Conservation (phyloP, 2,888 invertebrate species). For the Zaprionus lineosus region DNA sequence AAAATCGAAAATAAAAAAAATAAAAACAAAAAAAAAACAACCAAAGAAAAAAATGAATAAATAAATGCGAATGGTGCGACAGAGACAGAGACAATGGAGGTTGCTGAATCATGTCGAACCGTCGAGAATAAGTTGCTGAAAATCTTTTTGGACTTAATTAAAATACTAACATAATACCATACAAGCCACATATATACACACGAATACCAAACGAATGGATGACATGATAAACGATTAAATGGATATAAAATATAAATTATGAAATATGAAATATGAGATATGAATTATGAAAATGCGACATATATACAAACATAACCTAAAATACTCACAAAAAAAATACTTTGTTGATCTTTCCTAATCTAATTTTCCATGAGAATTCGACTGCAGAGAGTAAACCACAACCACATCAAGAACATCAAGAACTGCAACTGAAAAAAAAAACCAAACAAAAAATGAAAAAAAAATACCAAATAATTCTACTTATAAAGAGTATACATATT, state of each 20-base stretch:
- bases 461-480: conserved; percentile 8
- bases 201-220: conserved; percentile 20
- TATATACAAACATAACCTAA: conserved; percentile 7
- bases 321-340: conserved; percentile 8
- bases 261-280: no score
- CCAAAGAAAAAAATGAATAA: no score
- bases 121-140: conserved; percentile 74
- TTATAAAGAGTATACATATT: conserved; percentile 27
- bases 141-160: conserved; percentile 62
- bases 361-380: conserved; percentile 25
- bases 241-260: neutral
- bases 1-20: conserved; percentile 21
- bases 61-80: conserved; percentile 75
- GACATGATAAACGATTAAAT: no score
- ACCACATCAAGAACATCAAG: no score
- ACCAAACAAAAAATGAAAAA: conserved; percentile 4
- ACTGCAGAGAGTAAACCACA: conserved; percentile 49
- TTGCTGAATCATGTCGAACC: conserved; percentile 73
- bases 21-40: conserved; percentile 36
- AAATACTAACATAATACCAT: conserved; percentile 43
- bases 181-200: conserved; percentile 25
- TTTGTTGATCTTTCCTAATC: conserved; percentile 20
- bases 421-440: no score
- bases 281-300: conserved; percentile 9
- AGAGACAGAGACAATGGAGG: conserved; percentile 58